Conservation (phyloP, 2,797 vertebrate species). For the Scolopax rusticola region DNA sequence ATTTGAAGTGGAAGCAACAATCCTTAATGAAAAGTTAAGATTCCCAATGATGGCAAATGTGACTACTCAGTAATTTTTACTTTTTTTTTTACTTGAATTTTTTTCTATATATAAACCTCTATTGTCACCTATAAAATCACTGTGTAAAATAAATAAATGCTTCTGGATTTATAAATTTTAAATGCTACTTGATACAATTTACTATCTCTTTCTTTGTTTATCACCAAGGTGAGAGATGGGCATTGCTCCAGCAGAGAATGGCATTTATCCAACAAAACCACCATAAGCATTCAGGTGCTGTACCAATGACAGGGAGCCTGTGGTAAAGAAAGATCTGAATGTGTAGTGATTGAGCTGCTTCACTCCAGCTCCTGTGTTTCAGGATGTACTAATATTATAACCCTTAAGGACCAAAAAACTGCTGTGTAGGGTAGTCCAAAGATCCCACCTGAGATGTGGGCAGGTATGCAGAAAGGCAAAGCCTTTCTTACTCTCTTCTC, state of each 20-base stretch:
- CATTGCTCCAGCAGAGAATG: background rate
- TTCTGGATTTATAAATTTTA: background rate
- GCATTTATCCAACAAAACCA: background rate
- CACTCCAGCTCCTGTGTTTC: background rate
- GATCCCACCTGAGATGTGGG: accelerated
- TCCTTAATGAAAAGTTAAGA: background rate
- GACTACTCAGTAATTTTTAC: background rate
- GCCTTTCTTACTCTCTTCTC: background rate
- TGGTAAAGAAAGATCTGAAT: background rate
- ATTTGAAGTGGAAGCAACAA: background rate
- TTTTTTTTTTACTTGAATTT: background rate
- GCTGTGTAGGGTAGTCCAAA: background rate
- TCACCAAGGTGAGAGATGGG: background rate
- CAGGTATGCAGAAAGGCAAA: background rate
- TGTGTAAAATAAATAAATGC: background rate
- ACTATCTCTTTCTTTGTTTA: background rate
- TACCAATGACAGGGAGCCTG: background rate
- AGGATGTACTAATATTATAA: background rate
- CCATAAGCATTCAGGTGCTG: background rate
- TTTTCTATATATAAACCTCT: background rate
- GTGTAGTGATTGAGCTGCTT: background rate
- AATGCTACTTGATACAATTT: background rate
- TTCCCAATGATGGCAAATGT: background rate
- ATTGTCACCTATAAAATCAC: background rate
- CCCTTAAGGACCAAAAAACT: background rate